Percentiles rank a stretch among this genome's conserved stretches.
These are phyloP conservation scores for Cnemophilus loriae DNA, from an alignment of 2,113 vertebrate species.

Conservation along the genomic window DNA sequence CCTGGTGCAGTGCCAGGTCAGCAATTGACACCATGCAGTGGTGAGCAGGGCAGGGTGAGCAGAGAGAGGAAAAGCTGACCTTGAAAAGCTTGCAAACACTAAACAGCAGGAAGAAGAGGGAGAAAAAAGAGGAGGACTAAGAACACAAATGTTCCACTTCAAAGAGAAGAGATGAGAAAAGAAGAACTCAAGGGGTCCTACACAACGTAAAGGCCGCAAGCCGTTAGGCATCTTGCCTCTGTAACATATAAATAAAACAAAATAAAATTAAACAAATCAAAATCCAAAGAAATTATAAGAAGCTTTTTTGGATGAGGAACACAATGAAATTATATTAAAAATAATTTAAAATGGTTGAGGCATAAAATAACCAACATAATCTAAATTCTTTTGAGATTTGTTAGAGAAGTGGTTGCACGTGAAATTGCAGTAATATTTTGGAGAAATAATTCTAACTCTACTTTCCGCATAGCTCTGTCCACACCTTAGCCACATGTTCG, in stretches of 20 bases:
- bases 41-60: not conserved
- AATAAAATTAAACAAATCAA: not conserved
- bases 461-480: not conserved
- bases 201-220: not conserved
- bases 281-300: not conserved
- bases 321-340: not conserved
- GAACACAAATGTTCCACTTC: not conserved
- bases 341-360: not conserved
- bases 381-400: not conserved
- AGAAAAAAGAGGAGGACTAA: not conserved
- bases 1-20: not conserved
- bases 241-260: not conserved
- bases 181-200: not conserved
- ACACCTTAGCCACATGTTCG: not conserved
- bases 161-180: not conserved
- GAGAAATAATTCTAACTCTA: not conserved
- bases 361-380: not conserved
- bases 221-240: not conserved
- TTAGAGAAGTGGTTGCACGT: not conserved
- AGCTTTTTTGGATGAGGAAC: not conserved
- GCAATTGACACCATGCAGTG: not conserved
- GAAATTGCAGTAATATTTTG: not conserved
- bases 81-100: not conserved
- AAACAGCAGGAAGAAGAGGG: not conserved
- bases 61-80: not conserved